phyloP scores from a whole-genome alignment of 2,888 invertebrate genomes.

The Urechis unicinctus region DNA sequence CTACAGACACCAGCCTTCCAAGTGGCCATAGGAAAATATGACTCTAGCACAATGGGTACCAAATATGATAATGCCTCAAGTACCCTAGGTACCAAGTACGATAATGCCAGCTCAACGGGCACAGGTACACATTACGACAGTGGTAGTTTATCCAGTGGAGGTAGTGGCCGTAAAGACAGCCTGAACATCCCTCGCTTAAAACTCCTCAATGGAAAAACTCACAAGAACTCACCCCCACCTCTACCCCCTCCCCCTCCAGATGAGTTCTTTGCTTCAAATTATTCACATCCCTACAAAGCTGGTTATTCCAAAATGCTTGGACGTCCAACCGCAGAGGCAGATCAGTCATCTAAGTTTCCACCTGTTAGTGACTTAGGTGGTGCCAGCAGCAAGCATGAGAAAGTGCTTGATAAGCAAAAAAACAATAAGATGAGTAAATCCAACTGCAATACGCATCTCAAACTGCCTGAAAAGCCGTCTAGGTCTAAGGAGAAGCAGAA shows the following conservation, averaged over 20 bases:
- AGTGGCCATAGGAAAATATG: neutral
- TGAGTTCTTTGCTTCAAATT: slow-evolving; percentile 1
- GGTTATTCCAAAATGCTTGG: no score
- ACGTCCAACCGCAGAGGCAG: no score
- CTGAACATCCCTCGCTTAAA: neutral
- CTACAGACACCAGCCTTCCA: neutral
- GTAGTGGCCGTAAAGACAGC: no score
- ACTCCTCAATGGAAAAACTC: neutral
- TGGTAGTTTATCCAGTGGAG: no score
- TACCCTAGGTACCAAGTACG: neutral
- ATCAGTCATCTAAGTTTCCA: no score
- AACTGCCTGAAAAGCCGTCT: neutral
- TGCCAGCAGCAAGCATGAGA: neutral
- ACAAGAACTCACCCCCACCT: slow-evolving; percentile 15
- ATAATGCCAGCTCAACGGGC: neutral
- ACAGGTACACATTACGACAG: neutral
- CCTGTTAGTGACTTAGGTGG: no score
- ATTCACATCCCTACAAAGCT: neutral
- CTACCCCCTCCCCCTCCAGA: slow-evolving; percentile 17
- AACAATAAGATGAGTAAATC: neutral
- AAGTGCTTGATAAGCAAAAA: neutral
- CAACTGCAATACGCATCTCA: no score
- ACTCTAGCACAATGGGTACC: no score
- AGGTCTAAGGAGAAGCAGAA: neutral
- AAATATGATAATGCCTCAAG: neutral